Percentiles rank a stretch among this genome's conserved stretches.
Evolutionary conservation across 1,140 invertebrate species (phyloP).

Genomic region (Zaprionus ghesquierei): DNA sequence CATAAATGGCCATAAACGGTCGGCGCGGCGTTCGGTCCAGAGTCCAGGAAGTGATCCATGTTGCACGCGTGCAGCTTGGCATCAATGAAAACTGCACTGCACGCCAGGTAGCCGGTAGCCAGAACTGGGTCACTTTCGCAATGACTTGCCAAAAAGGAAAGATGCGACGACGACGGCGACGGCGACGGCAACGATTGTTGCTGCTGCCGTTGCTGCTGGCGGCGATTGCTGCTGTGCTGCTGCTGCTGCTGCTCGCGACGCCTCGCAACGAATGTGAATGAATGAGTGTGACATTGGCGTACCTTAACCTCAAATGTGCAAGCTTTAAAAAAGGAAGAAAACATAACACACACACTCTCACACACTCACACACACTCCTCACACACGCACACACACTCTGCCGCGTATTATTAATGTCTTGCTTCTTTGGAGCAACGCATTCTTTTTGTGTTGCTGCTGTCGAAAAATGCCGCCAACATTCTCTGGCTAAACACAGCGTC

Average conservation of each 20-base stretch:
- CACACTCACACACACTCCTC: conserved; percentile 14
- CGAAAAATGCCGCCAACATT: conserved; percentile 49
- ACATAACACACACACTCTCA: conserved; percentile 33
- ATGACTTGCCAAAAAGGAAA: conserved; percentile 75
- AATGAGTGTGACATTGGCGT: conserved; percentile 78
- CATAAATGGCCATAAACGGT: conserved; percentile 59
- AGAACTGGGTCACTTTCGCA: conserved; percentile 78
- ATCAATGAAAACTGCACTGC: conserved; percentile 63
- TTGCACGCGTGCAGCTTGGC: conserved; percentile 57
- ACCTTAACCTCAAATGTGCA: conserved; percentile 81
- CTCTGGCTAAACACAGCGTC: conserved; percentile 67
- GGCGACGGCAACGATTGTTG: no score
- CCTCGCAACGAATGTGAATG: conserved; percentile 79
- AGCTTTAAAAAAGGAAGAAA: conserved; percentile 61
- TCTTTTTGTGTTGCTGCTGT: conserved; percentile 67
- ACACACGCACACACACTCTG: conserved; percentile 9
- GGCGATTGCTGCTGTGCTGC: conserved; percentile 6
- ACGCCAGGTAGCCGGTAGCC: conserved; percentile 44
- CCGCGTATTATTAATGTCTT: conserved; percentile 43
- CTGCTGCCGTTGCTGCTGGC: conserved; percentile 12
- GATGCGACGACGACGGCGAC: conserved; percentile 46
- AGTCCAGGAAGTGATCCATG: conserved; percentile 61
- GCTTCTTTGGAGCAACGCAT: conserved; percentile 46
- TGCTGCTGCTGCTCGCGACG: conserved; percentile 60
- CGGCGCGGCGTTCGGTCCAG: background rate